Evolutionary conservation across 2,888 invertebrate genomes (phyloP).

Genomic region (Chrysina gloriosa): DNA sequence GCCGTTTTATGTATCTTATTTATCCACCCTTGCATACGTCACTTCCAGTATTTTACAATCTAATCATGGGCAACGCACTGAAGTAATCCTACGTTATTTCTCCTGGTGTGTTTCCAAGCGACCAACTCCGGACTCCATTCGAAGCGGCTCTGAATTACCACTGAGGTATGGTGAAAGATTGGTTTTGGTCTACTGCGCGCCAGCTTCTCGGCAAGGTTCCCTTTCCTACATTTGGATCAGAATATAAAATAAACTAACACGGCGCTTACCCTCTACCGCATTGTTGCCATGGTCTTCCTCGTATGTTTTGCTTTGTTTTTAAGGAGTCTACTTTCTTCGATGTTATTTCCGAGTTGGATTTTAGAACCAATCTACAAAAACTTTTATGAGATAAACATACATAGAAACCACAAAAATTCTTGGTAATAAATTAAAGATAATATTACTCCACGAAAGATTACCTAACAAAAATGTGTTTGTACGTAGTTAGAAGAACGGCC

Average conservation of each 20-base stretch:
- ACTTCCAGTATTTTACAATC: constrained; percentile 69
- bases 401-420: too few relatives aligned
- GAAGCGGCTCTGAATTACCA: neutral
- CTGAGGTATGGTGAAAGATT: constrained; percentile 1
- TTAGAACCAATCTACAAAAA: constrained; percentile 52
- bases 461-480: too few relatives aligned
- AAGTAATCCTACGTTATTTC: constrained; percentile 67
- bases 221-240: constrained; percentile 63
- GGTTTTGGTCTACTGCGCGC: constrained; percentile 52
- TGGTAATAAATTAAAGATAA: too few relatives aligned
- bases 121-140: constrained; percentile 47
- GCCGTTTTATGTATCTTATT: constrained; percentile 67
- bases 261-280: constrained; percentile 40
- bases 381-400: constrained; percentile 39
- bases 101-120: constrained; percentile 63
- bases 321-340: constrained; percentile 60
- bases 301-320: constrained; percentile 62
- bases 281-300: constrained; percentile 12
- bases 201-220: constrained; percentile 58
- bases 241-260: constrained; percentile 66
- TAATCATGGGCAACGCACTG: constrained; percentile 69
- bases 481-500: too few relatives aligned
- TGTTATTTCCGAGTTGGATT: constrained; percentile 59
- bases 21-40: constrained; percentile 67
- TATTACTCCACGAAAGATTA: too few relatives aligned